Percentiles rank a stretch among this genome's conserved stretches.
phyloP scores from a whole-genome alignment of 2,888 invertebrate species.

The Podabrus alpinus region DNA sequence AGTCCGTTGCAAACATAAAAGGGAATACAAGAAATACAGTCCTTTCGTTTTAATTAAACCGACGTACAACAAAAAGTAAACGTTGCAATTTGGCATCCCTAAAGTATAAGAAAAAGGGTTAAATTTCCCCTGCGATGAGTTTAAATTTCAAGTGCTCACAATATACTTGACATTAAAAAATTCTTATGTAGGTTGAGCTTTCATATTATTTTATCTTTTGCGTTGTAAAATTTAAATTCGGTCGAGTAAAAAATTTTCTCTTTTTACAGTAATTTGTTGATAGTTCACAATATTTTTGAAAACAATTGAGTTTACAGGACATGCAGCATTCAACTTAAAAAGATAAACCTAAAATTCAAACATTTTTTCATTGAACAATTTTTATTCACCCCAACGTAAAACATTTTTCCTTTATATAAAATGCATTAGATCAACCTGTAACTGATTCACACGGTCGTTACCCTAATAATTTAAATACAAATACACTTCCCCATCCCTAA shows the following conservation, averaged over 20 bases:
- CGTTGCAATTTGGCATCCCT: slow-evolving; percentile 15
- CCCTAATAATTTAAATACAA: slow-evolving; percentile 41
- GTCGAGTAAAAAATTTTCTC: not conserved
- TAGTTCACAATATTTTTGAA: not conserved
- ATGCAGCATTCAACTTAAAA: not conserved
- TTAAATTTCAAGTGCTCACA: slow-evolving; percentile 27
- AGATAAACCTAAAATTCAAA: slow-evolving; percentile 9
- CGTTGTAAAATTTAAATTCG: not conserved
- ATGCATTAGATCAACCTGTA: slow-evolving; percentile 51
- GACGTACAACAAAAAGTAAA: slow-evolving; percentile 3
- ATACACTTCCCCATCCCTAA: slow-evolving; percentile 45
- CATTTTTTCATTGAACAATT: slow-evolving; percentile 6
- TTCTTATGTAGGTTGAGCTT: slow-evolving; percentile 5
- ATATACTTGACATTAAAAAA: slow-evolving; percentile 23
- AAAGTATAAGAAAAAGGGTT: slow-evolving; percentile 37
- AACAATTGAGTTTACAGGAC: not conserved
- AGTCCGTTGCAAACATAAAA: not conserved
- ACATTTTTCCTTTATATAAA: slow-evolving; percentile 45
- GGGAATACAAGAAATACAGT: not conserved
- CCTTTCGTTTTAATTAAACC: slow-evolving; percentile 1
- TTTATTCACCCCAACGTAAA: slow-evolving; percentile 13
- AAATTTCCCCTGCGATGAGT: slow-evolving; percentile 36
- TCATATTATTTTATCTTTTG: not conserved
- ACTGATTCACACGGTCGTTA: slow-evolving; percentile 49
- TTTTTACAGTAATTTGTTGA: not conserved